A percentile compares a stretch with the other conserved stretches of the same genome.
Conservation (phyloP, 2,888 invertebrate genomes). For the Andrena camellia region DNA sequence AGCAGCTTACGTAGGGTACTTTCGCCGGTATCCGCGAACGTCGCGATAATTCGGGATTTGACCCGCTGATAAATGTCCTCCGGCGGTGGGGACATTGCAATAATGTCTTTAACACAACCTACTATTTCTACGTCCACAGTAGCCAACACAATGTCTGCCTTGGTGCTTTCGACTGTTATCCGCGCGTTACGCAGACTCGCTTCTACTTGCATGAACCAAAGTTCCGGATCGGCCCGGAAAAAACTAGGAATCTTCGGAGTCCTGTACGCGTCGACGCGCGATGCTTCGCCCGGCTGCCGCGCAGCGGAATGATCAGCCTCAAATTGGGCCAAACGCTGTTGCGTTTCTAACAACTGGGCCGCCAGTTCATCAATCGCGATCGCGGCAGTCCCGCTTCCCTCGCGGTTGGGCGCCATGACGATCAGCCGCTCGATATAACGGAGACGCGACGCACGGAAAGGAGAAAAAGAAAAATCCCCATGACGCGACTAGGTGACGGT, state of each 20-base stretch:
- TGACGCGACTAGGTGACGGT: too few relatives aligned
- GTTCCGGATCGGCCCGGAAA: neutral
- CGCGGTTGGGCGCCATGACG: too few relatives aligned
- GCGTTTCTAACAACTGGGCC: too few relatives aligned
- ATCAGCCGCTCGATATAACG: too few relatives aligned
- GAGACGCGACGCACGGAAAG: too few relatives aligned
- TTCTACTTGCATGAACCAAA: conserved; percentile 14
- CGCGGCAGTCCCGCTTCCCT: too few relatives aligned
- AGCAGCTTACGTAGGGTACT: neutral
- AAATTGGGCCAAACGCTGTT: too few relatives aligned
- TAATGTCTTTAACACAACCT: neutral
- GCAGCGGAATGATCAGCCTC: neutral
- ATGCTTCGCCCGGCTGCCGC: neutral
- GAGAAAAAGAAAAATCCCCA: too few relatives aligned
- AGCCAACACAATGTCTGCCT: neutral
- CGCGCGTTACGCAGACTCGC: neutral
- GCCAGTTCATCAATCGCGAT: too few relatives aligned
- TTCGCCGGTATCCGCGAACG: neutral
- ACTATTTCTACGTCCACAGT: neutral
- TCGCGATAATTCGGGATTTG: neutral
- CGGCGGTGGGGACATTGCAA: neutral
- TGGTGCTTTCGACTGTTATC: neutral
- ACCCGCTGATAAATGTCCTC: conserved; percentile 4
- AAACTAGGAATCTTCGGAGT: neutral
- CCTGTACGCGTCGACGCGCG: neutral